A percentile compares a stretch with the other conserved stretches of the same genome.
phyloP scores from a whole-genome alignment of 2,888 invertebrate species.

The Lepidocyrtinus sp. region DNA sequence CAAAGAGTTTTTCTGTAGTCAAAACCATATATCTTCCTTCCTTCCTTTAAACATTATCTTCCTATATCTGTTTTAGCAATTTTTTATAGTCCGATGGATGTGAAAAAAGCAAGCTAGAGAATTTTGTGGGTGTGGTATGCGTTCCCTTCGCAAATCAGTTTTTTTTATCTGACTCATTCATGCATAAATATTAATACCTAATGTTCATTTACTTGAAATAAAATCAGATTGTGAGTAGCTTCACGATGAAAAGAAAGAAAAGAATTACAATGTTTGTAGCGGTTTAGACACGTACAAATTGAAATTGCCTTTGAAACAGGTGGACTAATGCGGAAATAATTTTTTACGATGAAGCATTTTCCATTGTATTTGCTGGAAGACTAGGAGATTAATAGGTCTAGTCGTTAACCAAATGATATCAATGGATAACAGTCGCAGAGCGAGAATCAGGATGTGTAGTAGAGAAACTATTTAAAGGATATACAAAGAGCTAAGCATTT shows the following conservation, averaged over 20 bases:
- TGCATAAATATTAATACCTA: background rate
- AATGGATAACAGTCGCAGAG: too few relatives aligned
- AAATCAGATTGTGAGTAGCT: slow-evolving; percentile 6
- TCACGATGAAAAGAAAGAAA: background rate
- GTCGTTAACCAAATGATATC: too few relatives aligned
- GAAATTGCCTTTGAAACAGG: background rate
- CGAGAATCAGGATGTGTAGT: too few relatives aligned
- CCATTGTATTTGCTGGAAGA: background rate
- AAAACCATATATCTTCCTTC: slow-evolving; percentile 16
- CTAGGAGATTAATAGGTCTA: too few relatives aligned
- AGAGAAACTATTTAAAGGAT: too few relatives aligned
- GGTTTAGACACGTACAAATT: background rate
- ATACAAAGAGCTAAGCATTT: too few relatives aligned
- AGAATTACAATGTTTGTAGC: background rate
- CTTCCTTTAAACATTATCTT: background rate
- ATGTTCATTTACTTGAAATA: background rate
- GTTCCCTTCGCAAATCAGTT: background rate
- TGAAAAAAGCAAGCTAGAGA: too few relatives aligned
- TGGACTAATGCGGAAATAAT: slow-evolving; percentile 4
- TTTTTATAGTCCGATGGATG: background rate
- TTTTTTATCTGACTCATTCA: background rate
- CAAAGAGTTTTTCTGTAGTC: slow-evolving; percentile 1
- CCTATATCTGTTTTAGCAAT: background rate
- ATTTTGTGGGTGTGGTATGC: slow-evolving; percentile 15
- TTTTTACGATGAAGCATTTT: background rate